Base-by-base conservation (phyloP, 2,113 vertebrate species). In the Sialia sialis region DNA sequence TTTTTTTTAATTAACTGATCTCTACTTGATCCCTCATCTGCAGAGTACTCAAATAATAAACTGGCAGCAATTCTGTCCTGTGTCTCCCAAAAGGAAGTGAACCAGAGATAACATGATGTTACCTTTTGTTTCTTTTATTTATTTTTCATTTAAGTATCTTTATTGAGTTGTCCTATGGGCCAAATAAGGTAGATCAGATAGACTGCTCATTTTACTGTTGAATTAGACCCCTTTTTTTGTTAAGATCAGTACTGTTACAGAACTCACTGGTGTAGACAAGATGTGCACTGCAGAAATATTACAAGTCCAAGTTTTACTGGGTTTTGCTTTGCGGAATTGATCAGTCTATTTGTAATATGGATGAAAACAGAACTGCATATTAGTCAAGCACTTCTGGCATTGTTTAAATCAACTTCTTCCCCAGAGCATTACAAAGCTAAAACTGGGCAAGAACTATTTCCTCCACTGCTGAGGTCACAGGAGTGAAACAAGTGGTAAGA, bases 1-100 rank as follows among this genome's bases (percentile, higher is more conserved):
- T 66, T 55, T 66, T 39, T 90, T 93, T 90, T 29, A 89, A 93
- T 94, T 94, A 94, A 75, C 56, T 92, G 74, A 60, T 96, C 56
- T 95, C 49, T 72, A 68, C 66, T 93, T 92, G 86, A 82, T 94
- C n/a, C 56, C 60, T 84, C 43, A 29, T 67, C 36, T 82, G 66
- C 1, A 0, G 52, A 36, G 34, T 27, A 79, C 30, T 91, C 69
- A 48, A 90, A 81, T 93, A 93, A 89, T 66, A 86, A 70, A 68
- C 86, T n/a, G 34, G 9, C 76, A 92, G 68, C 17, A 63, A 23
- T 56, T 94, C 76, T 72, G 23, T 43, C 7, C 39, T 29, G 19
- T 66, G 46, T 56, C 48, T 78, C 29, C 43, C 64, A 60, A 82
- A 77, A 82, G 84, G 82, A 91, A 87, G 66, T 25, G 41, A 79